These are phyloP conservation scores for Sus cebifrons DNA, from an alignment of 2,797 vertebrate genomes.

Conservation along the genomic window DNA sequence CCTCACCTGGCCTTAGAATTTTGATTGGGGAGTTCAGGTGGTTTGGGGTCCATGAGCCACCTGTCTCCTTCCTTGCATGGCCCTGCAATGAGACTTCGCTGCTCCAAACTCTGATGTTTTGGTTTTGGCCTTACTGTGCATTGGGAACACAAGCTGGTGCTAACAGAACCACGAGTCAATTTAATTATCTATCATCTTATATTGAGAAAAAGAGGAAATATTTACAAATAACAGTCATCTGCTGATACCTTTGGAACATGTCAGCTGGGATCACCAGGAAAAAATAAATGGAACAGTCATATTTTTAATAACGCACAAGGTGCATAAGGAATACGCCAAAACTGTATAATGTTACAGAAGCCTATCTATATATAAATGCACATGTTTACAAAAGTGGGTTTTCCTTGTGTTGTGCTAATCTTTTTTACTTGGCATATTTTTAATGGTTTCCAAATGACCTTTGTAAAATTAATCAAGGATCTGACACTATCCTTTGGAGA, in stretches of 20 bases:
- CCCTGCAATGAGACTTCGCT: no score
- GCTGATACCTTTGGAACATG: constrained; percentile 73
- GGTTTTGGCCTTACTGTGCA: no score
- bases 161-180: neutral
- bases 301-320: constrained; percentile 85
- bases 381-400: constrained; percentile 74
- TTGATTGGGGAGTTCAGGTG: no score
- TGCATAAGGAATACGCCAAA: constrained; percentile 79
- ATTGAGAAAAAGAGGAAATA: constrained; percentile 71
- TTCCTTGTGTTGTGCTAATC: constrained; percentile 77
- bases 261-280: constrained; percentile 79
- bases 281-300: constrained; percentile 79
- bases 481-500: constrained; percentile 85
- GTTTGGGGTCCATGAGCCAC: no score
- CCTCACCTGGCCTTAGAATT: no score
- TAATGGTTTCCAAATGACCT: constrained; percentile 87
- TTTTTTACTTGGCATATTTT: constrained; percentile 81
- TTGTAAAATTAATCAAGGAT: constrained; percentile 87
- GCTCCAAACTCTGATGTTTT: no score
- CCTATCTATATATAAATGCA: constrained; percentile 68
- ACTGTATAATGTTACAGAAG: constrained; percentile 70
- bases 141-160: no score
- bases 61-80: no score
- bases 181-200: constrained; percentile 47
- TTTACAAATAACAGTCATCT: constrained; percentile 73